These are phyloP conservation scores for Hirudo medicinalis DNA, from an alignment of 1,140 invertebrate species.

Conservation along the genomic window DNA sequence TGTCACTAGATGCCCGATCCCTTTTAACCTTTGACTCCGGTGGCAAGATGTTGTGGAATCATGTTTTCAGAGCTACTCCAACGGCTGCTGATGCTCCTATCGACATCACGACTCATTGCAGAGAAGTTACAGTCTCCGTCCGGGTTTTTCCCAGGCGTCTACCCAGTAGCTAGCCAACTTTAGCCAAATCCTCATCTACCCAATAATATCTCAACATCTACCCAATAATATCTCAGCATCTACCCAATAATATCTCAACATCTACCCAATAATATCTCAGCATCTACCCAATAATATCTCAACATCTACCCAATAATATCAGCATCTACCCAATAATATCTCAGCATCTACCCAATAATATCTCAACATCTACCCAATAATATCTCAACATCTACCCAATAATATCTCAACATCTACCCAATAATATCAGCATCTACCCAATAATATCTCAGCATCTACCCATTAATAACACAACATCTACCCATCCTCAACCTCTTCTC, in stretches of 20 bases:
- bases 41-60: not conserved
- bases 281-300: not conserved
- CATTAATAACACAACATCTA: not conserved
- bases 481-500: not conserved
- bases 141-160: not conserved
- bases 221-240: too few species aligned
- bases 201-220: too few species aligned
- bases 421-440: not conserved
- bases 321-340: too few species aligned
- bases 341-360: not conserved
- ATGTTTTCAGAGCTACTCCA: not conserved
- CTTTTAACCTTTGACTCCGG: not conserved
- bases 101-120: too few species aligned
- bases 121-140: not conserved
- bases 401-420: not conserved
- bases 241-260: too few species aligned
- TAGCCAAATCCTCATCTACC: not conserved
- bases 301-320: too few species aligned
- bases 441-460: not conserved
- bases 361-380: not conserved
- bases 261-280: not conserved
- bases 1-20: not conserved
- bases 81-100: too few species aligned
- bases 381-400: not conserved
- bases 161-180: too few species aligned